Evolutionary conservation across 2,797 vertebrate species (phyloP), one percentile per base, ranked within the genome.

Genomic region (Melanotaenia nigrans): DNA sequence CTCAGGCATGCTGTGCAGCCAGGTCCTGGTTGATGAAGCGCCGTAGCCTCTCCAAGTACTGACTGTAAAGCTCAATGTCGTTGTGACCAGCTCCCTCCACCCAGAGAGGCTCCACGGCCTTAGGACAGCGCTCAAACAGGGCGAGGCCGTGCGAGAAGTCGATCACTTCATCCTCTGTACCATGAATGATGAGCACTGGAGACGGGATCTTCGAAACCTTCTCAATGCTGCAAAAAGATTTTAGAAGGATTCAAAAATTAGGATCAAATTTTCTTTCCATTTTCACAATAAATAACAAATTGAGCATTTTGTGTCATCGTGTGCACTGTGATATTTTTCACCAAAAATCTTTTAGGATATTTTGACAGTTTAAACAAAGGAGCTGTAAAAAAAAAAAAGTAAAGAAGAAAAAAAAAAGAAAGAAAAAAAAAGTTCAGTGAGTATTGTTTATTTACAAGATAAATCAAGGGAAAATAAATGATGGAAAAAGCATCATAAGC

Each of bases 51-150:
- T 99, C 98, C 91, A 99, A 94, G 92, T 99, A 99, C 92, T 99
- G 97, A 93, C 97, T 99, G 94, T 99, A 99, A 80, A 99, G 97
- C 95, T 99, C 98, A 73, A 99, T 99, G 93, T 99, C 98, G 75
- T 99, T 99, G 95, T 99, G 97, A 12, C 98, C 98, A 0, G 98
- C 98, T 5, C 98, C 98, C 45, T 99, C 98, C 79, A 99, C 98
- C 98, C 98, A 99, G 42, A 99, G 96, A 0, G 98, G 98, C 94
- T 99, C 98, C 92, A 99, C 98, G 0, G 98, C 97, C 90, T 97
- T 98, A 65, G 97, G 97, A 81, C 98, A 99, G 89, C 97, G 97
- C 91, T 99, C 98, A 0, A 96, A 99, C 55, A 99, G 95, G 0
- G 97, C 98, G 75, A 99, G 94, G 81, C 98, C 98, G 0, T 99